These are phyloP conservation scores for Tetramorium parvispinum DNA, from an alignment of 1,140 invertebrate species.

Conservation along the genomic window DNA sequence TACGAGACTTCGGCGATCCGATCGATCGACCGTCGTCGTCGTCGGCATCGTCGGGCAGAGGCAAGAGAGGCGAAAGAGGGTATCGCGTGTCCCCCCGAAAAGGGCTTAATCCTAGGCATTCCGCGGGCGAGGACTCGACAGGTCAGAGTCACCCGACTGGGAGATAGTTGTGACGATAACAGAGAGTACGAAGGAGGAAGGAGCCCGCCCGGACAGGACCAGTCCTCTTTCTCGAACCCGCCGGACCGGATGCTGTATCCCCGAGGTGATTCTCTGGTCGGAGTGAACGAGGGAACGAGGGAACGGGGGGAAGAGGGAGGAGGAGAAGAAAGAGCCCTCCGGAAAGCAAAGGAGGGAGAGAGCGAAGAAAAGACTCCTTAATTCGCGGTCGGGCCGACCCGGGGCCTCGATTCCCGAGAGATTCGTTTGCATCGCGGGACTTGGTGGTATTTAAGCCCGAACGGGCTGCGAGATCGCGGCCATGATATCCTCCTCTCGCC, in stretches of 20 bases:
- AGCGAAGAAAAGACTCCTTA: slow-evolving; percentile 62
- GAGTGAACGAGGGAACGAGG: slow-evolving; percentile 25
- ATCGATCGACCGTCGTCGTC: slow-evolving; percentile 55
- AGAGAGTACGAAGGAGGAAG: slow-evolving; percentile 70
- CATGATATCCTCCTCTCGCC: slow-evolving; percentile 63
- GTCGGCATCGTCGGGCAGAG: slow-evolving; percentile 6
- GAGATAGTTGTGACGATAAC: slow-evolving; percentile 76
- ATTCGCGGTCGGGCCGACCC: slow-evolving; percentile 67
- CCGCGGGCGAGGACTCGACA: slow-evolving; percentile 60
- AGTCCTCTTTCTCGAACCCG: slow-evolving; percentile 74
- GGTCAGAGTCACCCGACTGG: slow-evolving; percentile 43
- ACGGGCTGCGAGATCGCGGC: slow-evolving; percentile 70
- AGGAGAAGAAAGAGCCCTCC: slow-evolving; percentile 4
- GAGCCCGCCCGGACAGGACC: slow-evolving; percentile 62
- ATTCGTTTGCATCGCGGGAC: slow-evolving; percentile 77
- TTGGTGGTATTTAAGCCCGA: slow-evolving; percentile 68
- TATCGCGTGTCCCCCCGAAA: slow-evolving; percentile 66
- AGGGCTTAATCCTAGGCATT: slow-evolving; percentile 72
- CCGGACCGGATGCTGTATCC: slow-evolving; percentile 78
- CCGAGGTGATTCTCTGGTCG: slow-evolving; percentile 76
- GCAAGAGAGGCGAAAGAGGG: slow-evolving; percentile 22
- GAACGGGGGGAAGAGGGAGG: not conserved
- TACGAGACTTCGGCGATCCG: slow-evolving; percentile 54
- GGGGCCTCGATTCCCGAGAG: slow-evolving; percentile 71
- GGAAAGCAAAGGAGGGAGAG: slow-evolving; percentile 19